Evolutionary conservation across 2,888 invertebrate species (phyloP).

Genomic region (Cantharis rustica): DNA sequence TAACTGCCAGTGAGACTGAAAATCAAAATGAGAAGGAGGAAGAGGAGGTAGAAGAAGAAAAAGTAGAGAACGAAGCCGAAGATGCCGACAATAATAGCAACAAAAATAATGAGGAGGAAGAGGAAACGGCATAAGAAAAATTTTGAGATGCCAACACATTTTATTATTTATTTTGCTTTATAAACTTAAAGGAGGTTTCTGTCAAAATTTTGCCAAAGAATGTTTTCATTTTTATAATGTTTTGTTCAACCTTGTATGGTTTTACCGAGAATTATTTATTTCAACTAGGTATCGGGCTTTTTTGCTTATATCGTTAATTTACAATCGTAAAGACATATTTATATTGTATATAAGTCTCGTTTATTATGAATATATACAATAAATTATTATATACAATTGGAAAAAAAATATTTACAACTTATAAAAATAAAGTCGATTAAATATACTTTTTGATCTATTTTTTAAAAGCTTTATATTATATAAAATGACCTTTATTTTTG

Average conservation of each 20-base stretch:
- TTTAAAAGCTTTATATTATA: no score
- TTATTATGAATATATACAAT: slow-evolving; percentile 18
- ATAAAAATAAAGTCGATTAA: background rate
- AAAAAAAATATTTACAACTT: background rate
- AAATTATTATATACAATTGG: slow-evolving; percentile 23
- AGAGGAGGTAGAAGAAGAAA: slow-evolving; percentile 30
- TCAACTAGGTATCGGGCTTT: slow-evolving; percentile 9
- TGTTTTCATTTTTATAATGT: slow-evolving; percentile 1
- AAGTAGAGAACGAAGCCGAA: slow-evolving; percentile 11
- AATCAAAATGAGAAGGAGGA: slow-evolving; percentile 33
- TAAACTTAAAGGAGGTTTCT: background rate
- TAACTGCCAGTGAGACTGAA: slow-evolving; percentile 27
- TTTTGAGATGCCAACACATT: background rate
- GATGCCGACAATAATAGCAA: slow-evolving; percentile 20
- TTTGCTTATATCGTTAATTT: slow-evolving; percentile 5
- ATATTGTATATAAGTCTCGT: slow-evolving; percentile 25
- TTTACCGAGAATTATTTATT: slow-evolving; percentile 11
- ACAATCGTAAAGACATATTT: slow-evolving; percentile 20
- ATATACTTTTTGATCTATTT: background rate
- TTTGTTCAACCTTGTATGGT: slow-evolving; percentile 3
- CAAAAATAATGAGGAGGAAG: slow-evolving; percentile 14
- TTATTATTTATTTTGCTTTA: slow-evolving; percentile 4
- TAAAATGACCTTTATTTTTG: no score
- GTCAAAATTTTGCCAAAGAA: slow-evolving; percentile 24
- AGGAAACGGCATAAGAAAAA: background rate